A percentile compares a stretch with the other conserved stretches of the same genome.
phyloP scores from a whole-genome alignment of 2,888 invertebrate genomes.

The Pherbina coryleti region DNA sequence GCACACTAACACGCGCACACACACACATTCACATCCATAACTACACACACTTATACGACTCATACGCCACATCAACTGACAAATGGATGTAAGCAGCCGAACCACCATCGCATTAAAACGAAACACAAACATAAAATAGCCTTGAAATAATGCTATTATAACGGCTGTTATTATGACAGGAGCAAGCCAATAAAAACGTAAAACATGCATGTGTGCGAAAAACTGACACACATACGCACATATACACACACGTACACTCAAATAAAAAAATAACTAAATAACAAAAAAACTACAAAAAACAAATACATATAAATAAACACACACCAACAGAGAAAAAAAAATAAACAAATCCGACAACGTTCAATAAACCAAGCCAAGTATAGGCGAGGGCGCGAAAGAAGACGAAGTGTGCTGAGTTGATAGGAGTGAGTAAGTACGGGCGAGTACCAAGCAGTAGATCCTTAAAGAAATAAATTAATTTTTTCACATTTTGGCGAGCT shows the following conservation, averaged over 20 bases:
- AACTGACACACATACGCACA: neutral
- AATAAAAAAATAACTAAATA: neutral
- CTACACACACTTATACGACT: neutral
- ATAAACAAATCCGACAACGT: neutral
- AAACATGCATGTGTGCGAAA: constrained; percentile 8
- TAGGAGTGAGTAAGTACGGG: too few relatives aligned
- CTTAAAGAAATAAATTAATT: constrained; percentile 10
- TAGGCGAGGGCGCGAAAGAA: neutral
- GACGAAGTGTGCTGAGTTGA: too few relatives aligned
- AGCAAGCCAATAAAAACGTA: constrained; percentile 15
- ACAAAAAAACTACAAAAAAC: neutral
- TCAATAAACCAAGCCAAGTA: neutral
- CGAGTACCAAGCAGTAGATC: neutral
- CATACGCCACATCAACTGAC: neutral
- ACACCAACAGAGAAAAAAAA: neutral
- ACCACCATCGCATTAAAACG: neutral
- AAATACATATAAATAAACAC: neutral
- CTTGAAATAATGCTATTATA: constrained; percentile 32
- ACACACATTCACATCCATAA: neutral
- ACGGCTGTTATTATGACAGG: constrained; percentile 14
- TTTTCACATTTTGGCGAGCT: neutral
- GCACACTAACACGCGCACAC: neutral
- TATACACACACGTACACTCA: neutral
- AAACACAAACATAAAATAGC: neutral
- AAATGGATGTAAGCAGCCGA: neutral